These are phyloP conservation scores for Sanderia malayensis DNA, from an alignment of 30 jellyfish, hydroid and myxozoan genomes.

Conservation along the genomic window DNA sequence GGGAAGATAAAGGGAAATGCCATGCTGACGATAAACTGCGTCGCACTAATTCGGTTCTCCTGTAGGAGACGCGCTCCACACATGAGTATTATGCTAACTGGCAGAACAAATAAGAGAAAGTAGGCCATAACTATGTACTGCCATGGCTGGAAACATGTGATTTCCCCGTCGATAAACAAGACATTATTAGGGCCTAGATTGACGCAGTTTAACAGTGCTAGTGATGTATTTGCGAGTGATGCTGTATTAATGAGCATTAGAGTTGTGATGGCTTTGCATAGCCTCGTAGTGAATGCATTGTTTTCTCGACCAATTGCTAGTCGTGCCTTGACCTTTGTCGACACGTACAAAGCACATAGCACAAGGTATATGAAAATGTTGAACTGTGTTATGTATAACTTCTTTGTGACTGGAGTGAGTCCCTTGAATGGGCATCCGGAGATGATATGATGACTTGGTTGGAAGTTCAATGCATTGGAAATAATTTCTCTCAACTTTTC, in stretches of 20 bases:
- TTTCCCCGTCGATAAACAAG: constrained; percentile 43
- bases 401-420: constrained; percentile 28
- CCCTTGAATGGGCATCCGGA: constrained; percentile 31
- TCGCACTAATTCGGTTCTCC: background rate
- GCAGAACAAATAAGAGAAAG: constrained; percentile 20
- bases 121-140: constrained; percentile 21
- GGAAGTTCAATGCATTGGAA: background rate
- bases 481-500: background rate
- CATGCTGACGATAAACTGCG: background rate
- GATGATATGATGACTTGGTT: constrained; percentile 6
- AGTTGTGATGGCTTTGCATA: constrained; percentile 7
- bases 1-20: background rate
- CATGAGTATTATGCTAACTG: background rate
- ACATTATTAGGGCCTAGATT: background rate
- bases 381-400: constrained; percentile 12
- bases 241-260: constrained; percentile 6
- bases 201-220: constrained; percentile 20
- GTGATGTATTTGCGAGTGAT: constrained; percentile 15
- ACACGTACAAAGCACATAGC: background rate
- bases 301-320: background rate
- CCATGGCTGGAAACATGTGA: constrained; percentile 34
- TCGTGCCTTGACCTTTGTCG: background rate
- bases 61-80: background rate
- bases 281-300: background rate
- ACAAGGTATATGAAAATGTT: constrained; percentile 6